A percentile compares a stretch with the other conserved stretches of the same genome.
phyloP scores from a whole-genome alignment of 1,140 invertebrate genomes.

The Callitettix versicolor region DNA sequence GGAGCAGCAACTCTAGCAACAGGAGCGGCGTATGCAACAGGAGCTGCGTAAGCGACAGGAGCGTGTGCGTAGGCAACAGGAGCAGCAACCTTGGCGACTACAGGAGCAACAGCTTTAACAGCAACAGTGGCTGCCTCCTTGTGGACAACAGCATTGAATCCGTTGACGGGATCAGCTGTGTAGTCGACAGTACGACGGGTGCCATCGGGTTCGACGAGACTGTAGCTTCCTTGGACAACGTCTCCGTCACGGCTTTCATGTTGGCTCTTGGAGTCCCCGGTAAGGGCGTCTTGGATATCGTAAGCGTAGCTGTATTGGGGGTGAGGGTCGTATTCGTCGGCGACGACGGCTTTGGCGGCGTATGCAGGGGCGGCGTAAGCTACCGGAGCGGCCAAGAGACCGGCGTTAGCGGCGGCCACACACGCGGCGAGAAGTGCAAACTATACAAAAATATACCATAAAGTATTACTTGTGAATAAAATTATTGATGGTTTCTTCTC shows the following conservation, averaged over 20 bases:
- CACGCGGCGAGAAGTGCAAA: slow-evolving; percentile 34
- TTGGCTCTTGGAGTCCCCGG: slow-evolving; percentile 54
- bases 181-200: slow-evolving; percentile 27
- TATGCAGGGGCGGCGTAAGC: slow-evolving; percentile 7
- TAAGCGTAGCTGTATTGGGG: slow-evolving; percentile 47
- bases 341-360: slow-evolving; percentile 13
- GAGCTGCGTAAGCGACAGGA: slow-evolving; percentile 5
- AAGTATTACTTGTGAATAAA: too few relatives aligned
- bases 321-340: slow-evolving; percentile 23
- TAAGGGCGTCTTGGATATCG: slow-evolving; percentile 53
- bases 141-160: slow-evolving; percentile 23
- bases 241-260: slow-evolving; percentile 55
- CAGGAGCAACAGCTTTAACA: slow-evolving; percentile 31
- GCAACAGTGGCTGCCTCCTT: slow-evolving; percentile 28
- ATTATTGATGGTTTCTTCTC: too few relatives aligned
- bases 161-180: slow-evolving; percentile 25
- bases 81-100: slow-evolving; percentile 24
- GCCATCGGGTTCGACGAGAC: slow-evolving; percentile 35
- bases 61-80: slow-evolving; percentile 24
- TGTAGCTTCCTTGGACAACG: slow-evolving; percentile 54
- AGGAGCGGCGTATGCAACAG: slow-evolving; percentile 1
- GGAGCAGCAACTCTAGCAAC: not conserved
- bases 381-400: slow-evolving; percentile 24
- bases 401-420: slow-evolving; percentile 34
- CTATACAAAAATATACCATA: slow-evolving; percentile 29